A percentile compares a stretch with the other conserved stretches of the same genome.
Conservation (phyloP, 2,888 invertebrate species). For the Sphaerolaimus hirsutus region DNA sequence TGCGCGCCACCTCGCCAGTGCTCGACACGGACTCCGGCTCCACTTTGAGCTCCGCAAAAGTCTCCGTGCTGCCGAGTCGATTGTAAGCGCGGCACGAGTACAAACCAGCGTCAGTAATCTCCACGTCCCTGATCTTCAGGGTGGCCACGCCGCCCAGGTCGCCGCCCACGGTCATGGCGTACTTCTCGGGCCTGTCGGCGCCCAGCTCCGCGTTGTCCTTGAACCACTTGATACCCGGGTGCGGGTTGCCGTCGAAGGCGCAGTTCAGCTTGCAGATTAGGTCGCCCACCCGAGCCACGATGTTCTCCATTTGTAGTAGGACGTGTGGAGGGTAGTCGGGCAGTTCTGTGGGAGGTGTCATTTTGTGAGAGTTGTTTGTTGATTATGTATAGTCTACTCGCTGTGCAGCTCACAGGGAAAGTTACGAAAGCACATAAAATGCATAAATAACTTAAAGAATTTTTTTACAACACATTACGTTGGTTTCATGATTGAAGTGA, state of each 20-base stretch:
- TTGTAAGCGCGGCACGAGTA: conserved; percentile 59
- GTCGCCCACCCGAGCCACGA: conserved; percentile 19
- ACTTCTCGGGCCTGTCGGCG: conserved; percentile 20
- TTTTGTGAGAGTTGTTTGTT: no score
- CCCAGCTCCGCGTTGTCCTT: conserved; percentile 23
- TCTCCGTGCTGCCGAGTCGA: conserved; percentile 53
- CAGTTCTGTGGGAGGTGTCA: no score
- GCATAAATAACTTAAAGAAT: no score
- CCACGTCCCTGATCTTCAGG: conserved; percentile 57
- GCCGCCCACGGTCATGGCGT: conserved; percentile 22
- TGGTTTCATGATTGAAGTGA: neutral
- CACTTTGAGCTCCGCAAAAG: conserved; percentile 33
- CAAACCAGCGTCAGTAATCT: conserved; percentile 61
- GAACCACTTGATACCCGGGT: conserved; percentile 23
- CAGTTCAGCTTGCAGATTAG: conserved; percentile 24
- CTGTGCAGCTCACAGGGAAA: no score
- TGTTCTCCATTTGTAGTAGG: conserved; percentile 25
- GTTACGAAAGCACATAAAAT: no score
- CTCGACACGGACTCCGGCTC: no score
- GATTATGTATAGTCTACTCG: no score
- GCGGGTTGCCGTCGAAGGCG: conserved; percentile 23
- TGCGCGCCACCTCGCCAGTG: neutral
- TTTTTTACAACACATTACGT: no score
- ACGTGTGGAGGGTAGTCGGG: conserved; percentile 23
- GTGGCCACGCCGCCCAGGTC: conserved; percentile 27